A percentile compares a stretch with the other conserved stretches of the same genome.
phyloP scores from a whole-genome alignment of 2,888 invertebrate species.

The Nephrocerus scutellatus region DNA sequence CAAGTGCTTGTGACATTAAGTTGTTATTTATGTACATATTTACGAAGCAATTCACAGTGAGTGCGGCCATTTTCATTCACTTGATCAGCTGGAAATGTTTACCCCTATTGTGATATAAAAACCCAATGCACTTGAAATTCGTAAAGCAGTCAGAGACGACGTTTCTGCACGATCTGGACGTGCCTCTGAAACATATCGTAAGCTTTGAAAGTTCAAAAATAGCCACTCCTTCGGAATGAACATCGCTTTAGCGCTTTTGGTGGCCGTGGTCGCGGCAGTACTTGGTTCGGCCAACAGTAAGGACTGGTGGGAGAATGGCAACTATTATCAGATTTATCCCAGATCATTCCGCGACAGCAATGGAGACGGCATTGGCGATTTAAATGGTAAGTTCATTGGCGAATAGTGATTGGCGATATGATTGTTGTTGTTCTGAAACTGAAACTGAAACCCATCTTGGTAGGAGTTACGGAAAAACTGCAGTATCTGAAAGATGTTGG shows the following conservation, averaged over 20 bases:
- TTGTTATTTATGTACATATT: too few species aligned
- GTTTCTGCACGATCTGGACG: too few species aligned
- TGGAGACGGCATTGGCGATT: conserved; percentile 65
- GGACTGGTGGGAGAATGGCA: conserved; percentile 44
- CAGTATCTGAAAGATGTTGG: conserved; percentile 62
- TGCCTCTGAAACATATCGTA: too few species aligned
- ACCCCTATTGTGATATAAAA: too few species aligned
- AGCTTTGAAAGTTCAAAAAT: too few species aligned
- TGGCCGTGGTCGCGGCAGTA: not conserved
- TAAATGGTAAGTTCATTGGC: conserved; percentile 49
- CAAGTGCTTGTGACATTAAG: too few species aligned
- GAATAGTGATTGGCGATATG: too few species aligned
- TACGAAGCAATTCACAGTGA: too few species aligned
- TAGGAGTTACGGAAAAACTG: conserved; percentile 56
- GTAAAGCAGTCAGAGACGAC: too few species aligned
- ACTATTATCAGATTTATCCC: conserved; percentile 73
- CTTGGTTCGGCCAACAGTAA: conserved; percentile 12
- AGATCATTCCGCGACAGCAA: conserved; percentile 73
- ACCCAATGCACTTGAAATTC: too few species aligned
- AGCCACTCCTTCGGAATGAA: conserved; percentile 11
- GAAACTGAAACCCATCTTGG: not conserved
- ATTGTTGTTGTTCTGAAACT: not conserved
- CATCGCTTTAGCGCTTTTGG: conserved; percentile 22
- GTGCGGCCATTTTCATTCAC: too few species aligned
- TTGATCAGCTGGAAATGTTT: too few species aligned